Conservation (phyloP, 2,113 vertebrate genomes). For the Oostethus manadensis region DNA sequence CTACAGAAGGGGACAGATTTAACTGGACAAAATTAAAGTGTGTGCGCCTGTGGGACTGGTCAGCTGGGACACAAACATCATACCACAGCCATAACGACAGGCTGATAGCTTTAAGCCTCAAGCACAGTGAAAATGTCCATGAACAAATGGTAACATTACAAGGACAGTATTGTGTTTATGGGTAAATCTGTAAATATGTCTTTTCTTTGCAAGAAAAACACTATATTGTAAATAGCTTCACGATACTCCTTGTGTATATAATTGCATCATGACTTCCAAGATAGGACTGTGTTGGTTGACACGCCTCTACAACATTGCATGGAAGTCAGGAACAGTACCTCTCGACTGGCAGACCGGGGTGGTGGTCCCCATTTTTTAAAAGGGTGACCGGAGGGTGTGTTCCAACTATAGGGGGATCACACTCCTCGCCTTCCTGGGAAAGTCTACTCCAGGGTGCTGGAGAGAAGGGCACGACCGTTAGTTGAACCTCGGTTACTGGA, state of each 20-base stretch:
- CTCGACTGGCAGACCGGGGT: too few relatives aligned
- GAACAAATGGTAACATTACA: not conserved
- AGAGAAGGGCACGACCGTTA: too few relatives aligned
- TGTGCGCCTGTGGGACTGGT: slow-evolving; percentile 26
- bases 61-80: slow-evolving; percentile 44
- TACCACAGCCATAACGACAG: slow-evolving; percentile 47
- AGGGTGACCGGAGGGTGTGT: too few relatives aligned
- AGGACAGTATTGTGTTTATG: not conserved
- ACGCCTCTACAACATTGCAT: too few relatives aligned
- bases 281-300: too few relatives aligned
- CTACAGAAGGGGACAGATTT: slow-evolving; percentile 38
- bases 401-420: too few relatives aligned
- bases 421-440: too few relatives aligned
- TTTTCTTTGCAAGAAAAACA: slow-evolving; percentile 18
- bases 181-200: too few relatives aligned
- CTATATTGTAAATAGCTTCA: not conserved
- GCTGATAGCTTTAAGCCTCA: slow-evolving; percentile 24
- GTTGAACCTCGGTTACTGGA: too few relatives aligned
- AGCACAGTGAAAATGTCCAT: slow-evolving; percentile 14
- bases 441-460: too few relatives aligned
- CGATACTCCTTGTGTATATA: slow-evolving; percentile 1
- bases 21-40: slow-evolving; percentile 46
- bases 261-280: slow-evolving; percentile 18
- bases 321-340: too few relatives aligned
- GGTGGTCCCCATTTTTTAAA: too few relatives aligned